These are phyloP conservation scores for Apteryx owenii DNA, from an alignment of 2,113 vertebrate genomes.

Conservation along the genomic window DNA sequence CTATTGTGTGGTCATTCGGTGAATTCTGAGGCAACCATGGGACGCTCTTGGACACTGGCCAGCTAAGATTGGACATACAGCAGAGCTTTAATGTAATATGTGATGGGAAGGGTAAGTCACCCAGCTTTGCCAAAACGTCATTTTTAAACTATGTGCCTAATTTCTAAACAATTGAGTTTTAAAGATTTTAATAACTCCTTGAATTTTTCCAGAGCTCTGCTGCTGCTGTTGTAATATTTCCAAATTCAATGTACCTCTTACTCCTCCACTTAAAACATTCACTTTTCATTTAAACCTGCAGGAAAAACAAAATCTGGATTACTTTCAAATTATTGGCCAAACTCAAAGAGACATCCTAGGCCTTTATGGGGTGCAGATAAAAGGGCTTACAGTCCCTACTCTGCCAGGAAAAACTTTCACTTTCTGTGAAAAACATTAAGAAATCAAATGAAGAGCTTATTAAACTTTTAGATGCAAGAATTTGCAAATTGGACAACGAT, in stretches of 20 bases:
- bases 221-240: slow-evolving; percentile 44
- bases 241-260: slow-evolving; percentile 42
- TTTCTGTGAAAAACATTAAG: slow-evolving; percentile 57
- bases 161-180: slow-evolving; percentile 62
- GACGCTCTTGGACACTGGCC: not conserved
- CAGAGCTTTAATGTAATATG: not conserved
- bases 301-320: slow-evolving; percentile 66
- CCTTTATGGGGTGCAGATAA: slow-evolving; percentile 66
- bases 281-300: slow-evolving; percentile 61
- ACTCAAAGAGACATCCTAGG: slow-evolving; percentile 60
- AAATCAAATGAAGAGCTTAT: slow-evolving; percentile 66
- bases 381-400: slow-evolving; percentile 31
- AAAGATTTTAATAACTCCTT: slow-evolving; percentile 42
- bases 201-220: slow-evolving; percentile 60
- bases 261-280: slow-evolving; percentile 51
- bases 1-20: not conserved
- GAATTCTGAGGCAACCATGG: not conserved
- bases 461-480: slow-evolving; percentile 63
- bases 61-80: not conserved
- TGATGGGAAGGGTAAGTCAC: not conserved
- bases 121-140: slow-evolving; percentile 1
- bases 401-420: slow-evolving; percentile 33
- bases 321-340: slow-evolving; percentile 58
- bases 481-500: not conserved
- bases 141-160: slow-evolving; percentile 17